Evolutionary conservation across 2,888 invertebrate genomes (phyloP).

Genomic region (Masnerella sp.): DNA sequence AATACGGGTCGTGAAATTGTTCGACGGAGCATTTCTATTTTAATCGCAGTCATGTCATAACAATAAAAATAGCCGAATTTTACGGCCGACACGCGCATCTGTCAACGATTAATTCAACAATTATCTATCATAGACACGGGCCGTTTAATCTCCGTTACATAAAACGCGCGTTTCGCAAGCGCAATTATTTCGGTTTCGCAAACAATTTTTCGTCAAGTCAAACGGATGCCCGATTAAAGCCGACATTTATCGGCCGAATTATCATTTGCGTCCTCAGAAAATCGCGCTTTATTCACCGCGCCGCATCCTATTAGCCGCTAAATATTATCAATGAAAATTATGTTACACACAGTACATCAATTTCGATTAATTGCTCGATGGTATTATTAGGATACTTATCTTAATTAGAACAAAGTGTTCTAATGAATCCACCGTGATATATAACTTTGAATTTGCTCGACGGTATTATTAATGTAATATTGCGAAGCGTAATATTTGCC

Average conservation of each 20-base stretch:
- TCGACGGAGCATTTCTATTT: constrained; percentile 32
- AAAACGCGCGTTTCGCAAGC: constrained; percentile 31
- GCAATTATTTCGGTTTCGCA: constrained; percentile 40
- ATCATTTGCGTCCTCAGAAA: constrained; percentile 34
- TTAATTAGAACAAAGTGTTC: constrained; percentile 57
- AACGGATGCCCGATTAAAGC: constrained; percentile 39
- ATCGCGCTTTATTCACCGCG: constrained; percentile 33
- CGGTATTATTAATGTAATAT: constrained; percentile 52
- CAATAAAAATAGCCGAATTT: constrained; percentile 57
- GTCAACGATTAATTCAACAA: constrained; percentile 57
- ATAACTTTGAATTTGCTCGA: constrained; percentile 51
- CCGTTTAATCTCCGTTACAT: constrained; percentile 41
- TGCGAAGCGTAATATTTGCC: constrained; percentile 39
- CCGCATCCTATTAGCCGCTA: constrained; percentile 20
- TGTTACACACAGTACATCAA: constrained; percentile 48
- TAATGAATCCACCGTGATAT: constrained; percentile 57
- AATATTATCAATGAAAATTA: constrained; percentile 55
- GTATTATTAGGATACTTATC: constrained; percentile 57
- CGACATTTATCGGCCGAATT: constrained; percentile 37
- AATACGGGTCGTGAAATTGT: constrained; percentile 36
- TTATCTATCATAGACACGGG: constrained; percentile 52
- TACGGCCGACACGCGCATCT: constrained; percentile 46
- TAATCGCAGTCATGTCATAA: constrained; percentile 47
- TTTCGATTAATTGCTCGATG: constrained; percentile 54
- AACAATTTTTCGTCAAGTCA: constrained; percentile 48